Conservation (phyloP, 1,140 invertebrate genomes). For the Pygmarrhopalites habei region DNA sequence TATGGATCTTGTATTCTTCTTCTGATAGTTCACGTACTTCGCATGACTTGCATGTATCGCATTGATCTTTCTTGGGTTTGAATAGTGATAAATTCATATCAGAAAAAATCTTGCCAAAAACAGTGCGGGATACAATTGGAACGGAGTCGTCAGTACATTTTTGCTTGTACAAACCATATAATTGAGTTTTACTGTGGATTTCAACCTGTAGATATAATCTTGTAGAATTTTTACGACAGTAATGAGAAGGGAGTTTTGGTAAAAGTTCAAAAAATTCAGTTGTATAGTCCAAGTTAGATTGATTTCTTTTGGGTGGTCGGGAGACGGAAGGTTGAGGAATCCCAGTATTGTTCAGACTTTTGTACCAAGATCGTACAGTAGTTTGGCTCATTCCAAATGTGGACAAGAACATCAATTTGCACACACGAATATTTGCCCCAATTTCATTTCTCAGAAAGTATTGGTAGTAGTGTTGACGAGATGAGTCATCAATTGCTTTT, state of each 20-base stretch:
- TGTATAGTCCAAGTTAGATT: background rate
- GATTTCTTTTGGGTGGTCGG: background rate
- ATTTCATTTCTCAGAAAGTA: background rate
- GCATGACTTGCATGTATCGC: background rate
- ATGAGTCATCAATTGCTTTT: background rate
- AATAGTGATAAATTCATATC: background rate
- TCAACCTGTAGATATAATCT: too few relatives aligned
- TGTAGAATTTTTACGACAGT: too few relatives aligned
- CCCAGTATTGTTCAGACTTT: background rate
- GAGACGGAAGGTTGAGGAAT: background rate
- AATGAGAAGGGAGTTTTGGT: too few relatives aligned
- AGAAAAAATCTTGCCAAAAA: background rate
- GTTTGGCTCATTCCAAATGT: background rate
- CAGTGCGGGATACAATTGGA: background rate
- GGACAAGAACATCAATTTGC: background rate
- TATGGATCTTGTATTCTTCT: background rate
- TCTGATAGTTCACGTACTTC: background rate
- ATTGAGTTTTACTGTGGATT: too few relatives aligned
- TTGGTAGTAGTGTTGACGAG: background rate
- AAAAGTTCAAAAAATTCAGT: too few relatives aligned
- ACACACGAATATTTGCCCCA: background rate
- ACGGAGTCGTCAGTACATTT: too few relatives aligned
- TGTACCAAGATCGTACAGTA: background rate
- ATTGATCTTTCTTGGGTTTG: background rate
- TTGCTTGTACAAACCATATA: too few relatives aligned